Conservation (phyloP, 30 jellyfish, hydroid and myxozoan genomes). For the Hydra vulgaris region DNA sequence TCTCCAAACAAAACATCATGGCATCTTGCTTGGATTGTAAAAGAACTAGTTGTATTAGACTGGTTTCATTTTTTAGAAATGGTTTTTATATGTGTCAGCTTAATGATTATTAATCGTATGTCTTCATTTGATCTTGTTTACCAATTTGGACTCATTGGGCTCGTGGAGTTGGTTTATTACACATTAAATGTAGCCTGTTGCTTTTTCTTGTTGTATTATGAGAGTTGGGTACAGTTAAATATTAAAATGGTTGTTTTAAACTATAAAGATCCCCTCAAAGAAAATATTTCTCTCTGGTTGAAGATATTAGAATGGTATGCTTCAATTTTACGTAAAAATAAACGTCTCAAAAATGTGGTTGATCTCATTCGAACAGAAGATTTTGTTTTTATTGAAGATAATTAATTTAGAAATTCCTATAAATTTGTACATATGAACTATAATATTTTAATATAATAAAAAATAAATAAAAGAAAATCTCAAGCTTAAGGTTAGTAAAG, state of each 20-base stretch:
- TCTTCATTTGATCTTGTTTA: constrained; percentile 78
- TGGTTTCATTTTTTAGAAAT: constrained; percentile 93
- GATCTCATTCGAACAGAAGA: constrained; percentile 34
- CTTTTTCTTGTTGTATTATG: constrained; percentile 52
- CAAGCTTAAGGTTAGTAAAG: no score
- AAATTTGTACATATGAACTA: no score
- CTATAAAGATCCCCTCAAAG: constrained; percentile 23
- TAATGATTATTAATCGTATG: constrained; percentile 69
- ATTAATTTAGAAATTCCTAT: not conserved
- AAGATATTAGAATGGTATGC: constrained; percentile 57
- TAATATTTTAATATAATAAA: no score
- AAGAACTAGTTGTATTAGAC: constrained; percentile 71
- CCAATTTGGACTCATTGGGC: constrained; percentile 78
- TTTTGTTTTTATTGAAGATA: constrained; percentile 8
- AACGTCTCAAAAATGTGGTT: constrained; percentile 60
- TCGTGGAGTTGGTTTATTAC: constrained; percentile 68
- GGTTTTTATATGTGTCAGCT: constrained; percentile 60
- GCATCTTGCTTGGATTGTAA: constrained; percentile 63
- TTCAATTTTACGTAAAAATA: constrained; percentile 37
- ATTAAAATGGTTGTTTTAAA: constrained; percentile 42
- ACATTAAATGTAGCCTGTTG: constrained; percentile 59
- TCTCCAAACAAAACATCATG: constrained; percentile 65
- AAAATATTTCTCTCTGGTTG: constrained; percentile 24
- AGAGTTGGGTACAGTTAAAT: constrained; percentile 72
- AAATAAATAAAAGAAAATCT: no score